Evolutionary conservation across 2,888 invertebrate species (phyloP), one percentile per base, ranked within the genome.

Genomic region (Ecliptopera silaceata): DNA sequence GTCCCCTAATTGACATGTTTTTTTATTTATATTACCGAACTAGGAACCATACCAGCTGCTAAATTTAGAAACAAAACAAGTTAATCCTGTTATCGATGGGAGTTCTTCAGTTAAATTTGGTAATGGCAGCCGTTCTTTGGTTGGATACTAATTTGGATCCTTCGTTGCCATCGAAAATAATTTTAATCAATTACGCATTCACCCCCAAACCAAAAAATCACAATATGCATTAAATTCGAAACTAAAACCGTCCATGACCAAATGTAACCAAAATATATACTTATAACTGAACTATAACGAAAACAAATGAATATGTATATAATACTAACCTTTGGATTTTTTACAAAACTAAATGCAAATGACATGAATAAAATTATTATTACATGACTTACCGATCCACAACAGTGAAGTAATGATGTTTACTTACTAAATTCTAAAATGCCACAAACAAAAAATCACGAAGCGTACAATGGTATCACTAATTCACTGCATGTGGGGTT

Each of bases 21-120:
- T 88, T 85, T 82, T 78, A 60, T 63, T 77, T 85, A 86, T 86
- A 88, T 90, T 87, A 90, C 89, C 87, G 84, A 88, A 85, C 91
- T 92, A 91, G 91, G 92, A 91, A 91, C 91, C 88, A 90, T 92
- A 88, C 86, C 91, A 88, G 89, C 90, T 88, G 88, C 87, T 91
- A 91, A 88, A 88, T 91, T 91, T 90, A 86, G 88, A 88, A 85
- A 84, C 77, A 78, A 80, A 85, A 81, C 74, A 71, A 71, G 76
- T 72, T 74, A 82, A 81, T 80, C 84, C 80, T 80, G 76, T 79
- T 15, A 15, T 36, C 81, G 79, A 74, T 77, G 79, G 78, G 74
- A 75, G 60, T 70, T 65, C 61, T 75, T 72, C 61, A 74, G 76
- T 77, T 76, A 70, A 65, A 77, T 79, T 81, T 78, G 81, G 79